Conservation (phyloP, 2,888 invertebrate genomes). For the Graphium colonna region DNA sequence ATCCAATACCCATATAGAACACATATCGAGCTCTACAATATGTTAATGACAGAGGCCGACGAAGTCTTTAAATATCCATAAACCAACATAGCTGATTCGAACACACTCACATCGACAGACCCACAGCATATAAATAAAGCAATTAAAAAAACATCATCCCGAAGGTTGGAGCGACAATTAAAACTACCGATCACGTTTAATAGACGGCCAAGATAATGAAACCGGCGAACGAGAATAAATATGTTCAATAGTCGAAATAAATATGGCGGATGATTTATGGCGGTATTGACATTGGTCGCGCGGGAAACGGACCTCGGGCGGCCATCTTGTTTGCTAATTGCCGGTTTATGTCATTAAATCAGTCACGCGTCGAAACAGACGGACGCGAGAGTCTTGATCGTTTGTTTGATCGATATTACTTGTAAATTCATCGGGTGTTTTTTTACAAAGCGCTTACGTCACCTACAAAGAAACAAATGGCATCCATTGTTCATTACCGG, state of each 20-base stretch:
- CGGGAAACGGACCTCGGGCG: slow-evolving; percentile 47
- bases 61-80: background rate
- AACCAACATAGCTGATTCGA: background rate
- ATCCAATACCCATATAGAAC: no score
- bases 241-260: slow-evolving; percentile 57
- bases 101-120: slow-evolving; percentile 4
- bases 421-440: slow-evolving; percentile 12
- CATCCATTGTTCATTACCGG: slow-evolving; percentile 22
- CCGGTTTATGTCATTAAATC: slow-evolving; percentile 65
- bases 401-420: slow-evolving; percentile 23
- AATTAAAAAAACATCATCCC: slow-evolving; percentile 3
- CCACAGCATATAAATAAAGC: slow-evolving; percentile 8
- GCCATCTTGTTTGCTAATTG: slow-evolving; percentile 72
- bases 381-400: slow-evolving; percentile 32
- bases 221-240: slow-evolving; percentile 36
- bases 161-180: slow-evolving; percentile 22
- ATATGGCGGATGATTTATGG: slow-evolving; percentile 72
- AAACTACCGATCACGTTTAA: slow-evolving; percentile 26
- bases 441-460: slow-evolving; percentile 15
- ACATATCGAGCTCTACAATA: background rate
- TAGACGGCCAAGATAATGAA: slow-evolving; percentile 29
- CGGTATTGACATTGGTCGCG: slow-evolving; percentile 67
- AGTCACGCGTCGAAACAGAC: slow-evolving; percentile 50
- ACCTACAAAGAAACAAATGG: slow-evolving; percentile 18
- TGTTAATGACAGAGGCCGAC: background rate